Evolutionary conservation across 2,113 vertebrate genomes (phyloP).

Genomic region (Prietella phreatophila): DNA sequence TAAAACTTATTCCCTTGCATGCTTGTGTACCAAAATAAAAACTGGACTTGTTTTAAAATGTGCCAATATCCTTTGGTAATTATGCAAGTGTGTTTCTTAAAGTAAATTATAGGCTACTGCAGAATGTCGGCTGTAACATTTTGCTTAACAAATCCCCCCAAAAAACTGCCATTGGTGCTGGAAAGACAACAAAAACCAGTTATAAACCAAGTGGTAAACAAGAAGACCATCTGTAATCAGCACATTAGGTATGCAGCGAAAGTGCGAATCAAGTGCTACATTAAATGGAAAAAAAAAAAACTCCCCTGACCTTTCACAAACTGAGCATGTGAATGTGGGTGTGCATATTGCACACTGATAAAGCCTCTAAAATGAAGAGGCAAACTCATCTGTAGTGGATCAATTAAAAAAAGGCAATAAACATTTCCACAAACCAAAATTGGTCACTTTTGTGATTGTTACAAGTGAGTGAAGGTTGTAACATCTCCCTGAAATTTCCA

Average conservation of each 20-base stretch:
- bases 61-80: neutral
- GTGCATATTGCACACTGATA: neutral
- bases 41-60: neutral
- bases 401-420: neutral
- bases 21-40: neutral
- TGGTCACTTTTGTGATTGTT: conserved; percentile 42
- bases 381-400: neutral
- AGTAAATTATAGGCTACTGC: neutral
- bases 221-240: neutral
- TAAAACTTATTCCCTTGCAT: neutral
- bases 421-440: neutral
- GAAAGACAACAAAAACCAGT: neutral
- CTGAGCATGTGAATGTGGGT: neutral
- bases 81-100: neutral
- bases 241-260: conserved; percentile 10
- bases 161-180: neutral
- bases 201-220: neutral
- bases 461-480: conserved; percentile 27
- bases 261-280: conserved; percentile 22
- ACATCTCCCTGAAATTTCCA: conserved; percentile 3
- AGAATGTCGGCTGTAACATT: conserved; percentile 13
- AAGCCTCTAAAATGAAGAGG: neutral
- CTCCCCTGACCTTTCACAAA: conserved; percentile 1
- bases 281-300: neutral
- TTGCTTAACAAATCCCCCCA: no score